Evolutionary conservation across 2,888 invertebrate species (phyloP), one percentile per base, ranked within the genome.

Genomic region (Nemoura dubitans): DNA sequence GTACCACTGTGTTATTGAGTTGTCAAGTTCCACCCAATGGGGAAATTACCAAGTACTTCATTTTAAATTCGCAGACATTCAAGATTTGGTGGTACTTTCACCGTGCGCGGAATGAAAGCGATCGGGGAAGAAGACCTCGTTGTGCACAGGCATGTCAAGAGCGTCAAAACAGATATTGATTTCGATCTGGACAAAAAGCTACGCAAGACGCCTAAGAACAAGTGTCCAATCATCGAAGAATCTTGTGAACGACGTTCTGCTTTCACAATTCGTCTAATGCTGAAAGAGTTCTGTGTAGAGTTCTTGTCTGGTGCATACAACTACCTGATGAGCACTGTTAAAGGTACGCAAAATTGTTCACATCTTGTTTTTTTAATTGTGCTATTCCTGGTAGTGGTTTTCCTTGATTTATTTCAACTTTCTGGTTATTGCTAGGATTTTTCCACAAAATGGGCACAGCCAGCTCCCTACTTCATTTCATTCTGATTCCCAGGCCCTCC

Each of bases 201-300:
- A 83, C 91, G 93, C 86, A 95, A 95, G 90, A 95, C 93, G 89
- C 95, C 97, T 21, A 97, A 96, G 91, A 97, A 97, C 90, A 94
- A 96, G 85, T 92, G 94, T 89, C 95, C 96, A 10, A 93, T 96
- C 90, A 94, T 94, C 90, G 95, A 95, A 83, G 92, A 92, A 2
- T 92, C 92, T 88, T 91, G 93, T 86, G 95, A 95, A 88, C 94
- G 98, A 30, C 93, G 96, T 88, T 98, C 99, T 86, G 97, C 98
- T 16, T 95, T 98, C 90, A 96, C 97, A 89, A 96, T 99, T 85
- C 91, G 98, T 89, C 93, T 98, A 89, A 96, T 98, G 91, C 93
- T 98, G 87, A 98, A 98, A 92, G 98, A 98, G 90, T 99, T 99
- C 92, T 98, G 98, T 92, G 94, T 96, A 88, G 97, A 98, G 92